A percentile compares a stretch with the other conserved stretches of the same genome.
phyloP scores from a whole-genome alignment of 2,113 vertebrate species.

The Alaudala cheleensis region DNA sequence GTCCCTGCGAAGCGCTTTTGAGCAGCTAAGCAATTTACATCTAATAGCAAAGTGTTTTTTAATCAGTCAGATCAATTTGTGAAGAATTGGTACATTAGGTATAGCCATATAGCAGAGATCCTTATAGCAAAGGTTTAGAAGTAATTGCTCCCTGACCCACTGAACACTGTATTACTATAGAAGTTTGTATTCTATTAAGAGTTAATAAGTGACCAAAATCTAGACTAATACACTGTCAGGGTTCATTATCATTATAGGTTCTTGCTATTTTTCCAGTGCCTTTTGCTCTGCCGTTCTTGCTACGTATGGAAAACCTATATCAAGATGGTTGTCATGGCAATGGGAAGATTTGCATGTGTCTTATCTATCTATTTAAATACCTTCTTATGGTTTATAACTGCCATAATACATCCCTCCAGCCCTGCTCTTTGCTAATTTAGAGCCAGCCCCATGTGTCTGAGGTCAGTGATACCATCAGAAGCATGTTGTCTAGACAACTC shows the following conservation, averaged over 20 bases:
- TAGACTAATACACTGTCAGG: constrained; percentile 81
- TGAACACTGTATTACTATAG: constrained; percentile 57
- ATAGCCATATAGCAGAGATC: constrained; percentile 49
- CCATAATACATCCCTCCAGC: constrained; percentile 87
- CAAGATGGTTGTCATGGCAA: constrained; percentile 92
- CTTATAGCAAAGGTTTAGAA: constrained; percentile 61
- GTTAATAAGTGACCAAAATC: constrained; percentile 86
- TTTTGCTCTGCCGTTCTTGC: constrained; percentile 83
- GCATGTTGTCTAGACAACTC: constrained; percentile 93
- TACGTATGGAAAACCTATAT: constrained; percentile 91
- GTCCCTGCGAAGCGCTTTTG: constrained; percentile 27
- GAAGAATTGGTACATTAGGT: constrained; percentile 66
- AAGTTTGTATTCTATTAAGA: constrained; percentile 80
- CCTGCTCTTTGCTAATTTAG: constrained; percentile 94
- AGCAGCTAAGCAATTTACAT: constrained; percentile 56
- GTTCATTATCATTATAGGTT: constrained; percentile 83
- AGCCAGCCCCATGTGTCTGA: constrained; percentile 85
- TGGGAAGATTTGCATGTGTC: constrained; percentile 92
- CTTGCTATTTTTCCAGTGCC: constrained; percentile 74
- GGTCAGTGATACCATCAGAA: constrained; percentile 86
- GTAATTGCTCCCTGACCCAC: constrained; percentile 67
- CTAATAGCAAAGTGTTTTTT: constrained; percentile 61
- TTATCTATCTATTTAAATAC: constrained; percentile 97
- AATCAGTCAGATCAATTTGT: constrained; percentile 69
- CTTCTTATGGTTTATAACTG: constrained; percentile 92